Conservation (phyloP, 1,140 invertebrate genomes). For the Aphidius gifuensis region DNA sequence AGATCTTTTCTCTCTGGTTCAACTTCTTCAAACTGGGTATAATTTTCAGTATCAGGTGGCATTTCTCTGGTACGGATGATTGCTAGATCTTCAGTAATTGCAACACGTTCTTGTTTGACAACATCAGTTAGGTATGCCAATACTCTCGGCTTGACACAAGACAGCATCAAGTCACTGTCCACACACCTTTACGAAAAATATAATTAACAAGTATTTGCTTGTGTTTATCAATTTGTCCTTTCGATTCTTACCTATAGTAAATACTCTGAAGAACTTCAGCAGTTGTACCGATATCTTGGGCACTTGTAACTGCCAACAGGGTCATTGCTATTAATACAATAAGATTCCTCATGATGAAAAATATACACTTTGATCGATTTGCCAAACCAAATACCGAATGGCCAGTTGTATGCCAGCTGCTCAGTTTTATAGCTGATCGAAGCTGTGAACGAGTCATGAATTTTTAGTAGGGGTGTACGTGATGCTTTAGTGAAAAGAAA, state of each 20-base stretch:
- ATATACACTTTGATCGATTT: slow-evolving; percentile 38
- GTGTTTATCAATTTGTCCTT: neutral
- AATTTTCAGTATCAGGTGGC: slow-evolving; percentile 53
- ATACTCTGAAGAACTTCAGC: slow-evolving; percentile 42
- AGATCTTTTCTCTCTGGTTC: slow-evolving; percentile 42
- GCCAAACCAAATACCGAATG: slow-evolving; percentile 51
- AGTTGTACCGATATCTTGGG: slow-evolving; percentile 40
- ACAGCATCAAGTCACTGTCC: slow-evolving; percentile 46
- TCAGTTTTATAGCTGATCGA: slow-evolving; percentile 48
- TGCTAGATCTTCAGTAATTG: slow-evolving; percentile 69
- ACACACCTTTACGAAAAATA: slow-evolving; percentile 39
- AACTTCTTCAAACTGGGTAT: slow-evolving; percentile 33
- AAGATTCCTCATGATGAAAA: slow-evolving; percentile 40
- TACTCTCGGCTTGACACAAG: slow-evolving; percentile 74
- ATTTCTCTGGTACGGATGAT: slow-evolving; percentile 63
- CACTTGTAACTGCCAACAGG: slow-evolving; percentile 31
- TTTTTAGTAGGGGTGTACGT: slow-evolving; percentile 46
- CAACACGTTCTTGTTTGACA: slow-evolving; percentile 64
- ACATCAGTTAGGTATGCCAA: slow-evolving; percentile 68
- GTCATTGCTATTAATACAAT: slow-evolving; percentile 34
- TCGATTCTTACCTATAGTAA: slow-evolving; percentile 43
- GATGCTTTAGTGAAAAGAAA: slow-evolving; percentile 43
- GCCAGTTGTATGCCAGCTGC: slow-evolving; percentile 36
- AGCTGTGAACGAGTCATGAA: slow-evolving; percentile 40
- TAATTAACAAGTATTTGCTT: neutral